These are phyloP conservation scores for Patiria pectinifera DNA, from an alignment of 53 echinoderm and acorn worm species.

Conservation along the genomic window DNA sequence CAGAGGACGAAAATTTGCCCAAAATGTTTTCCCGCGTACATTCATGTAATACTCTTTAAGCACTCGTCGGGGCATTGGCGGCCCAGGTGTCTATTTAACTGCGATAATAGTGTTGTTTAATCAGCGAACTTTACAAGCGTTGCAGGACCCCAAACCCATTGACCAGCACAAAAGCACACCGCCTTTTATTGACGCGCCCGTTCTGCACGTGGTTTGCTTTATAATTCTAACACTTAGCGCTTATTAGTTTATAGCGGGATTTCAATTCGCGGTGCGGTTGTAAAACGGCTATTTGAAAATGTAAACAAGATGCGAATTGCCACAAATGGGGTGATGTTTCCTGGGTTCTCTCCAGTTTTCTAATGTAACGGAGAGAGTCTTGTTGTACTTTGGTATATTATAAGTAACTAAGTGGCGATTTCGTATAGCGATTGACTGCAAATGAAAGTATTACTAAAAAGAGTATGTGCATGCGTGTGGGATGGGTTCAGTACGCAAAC, in stretches of 20 bases:
- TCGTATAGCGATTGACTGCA: too few relatives aligned
- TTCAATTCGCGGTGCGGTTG: neutral
- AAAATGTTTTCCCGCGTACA: too few relatives aligned
- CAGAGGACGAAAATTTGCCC: too few relatives aligned
- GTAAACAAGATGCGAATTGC: neutral
- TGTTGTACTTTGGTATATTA: too few relatives aligned
- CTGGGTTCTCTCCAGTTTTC: neutral
- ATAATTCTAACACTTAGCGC: conserved; percentile 44
- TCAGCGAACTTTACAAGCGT: conserved; percentile 10
- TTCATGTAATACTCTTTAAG: too few relatives aligned
- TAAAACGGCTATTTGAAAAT: conserved; percentile 3
- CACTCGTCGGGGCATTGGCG: neutral
- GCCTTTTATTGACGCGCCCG: neutral
- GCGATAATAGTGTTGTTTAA: neutral
- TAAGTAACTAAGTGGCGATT: too few relatives aligned
- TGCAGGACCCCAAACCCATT: neutral
- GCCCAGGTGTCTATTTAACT: neutral
- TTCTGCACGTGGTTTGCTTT: conserved; percentile 47
- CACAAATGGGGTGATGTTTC: conserved; percentile 11
- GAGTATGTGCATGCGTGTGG: too few relatives aligned
- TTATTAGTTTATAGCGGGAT: conserved; percentile 25
- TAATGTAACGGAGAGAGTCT: neutral
- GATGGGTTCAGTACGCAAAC: too few relatives aligned
- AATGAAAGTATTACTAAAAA: too few relatives aligned
- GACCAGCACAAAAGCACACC: conserved; percentile 1